These are phyloP conservation scores for Ceratina australensis DNA, from an alignment of 1,140 invertebrate species.

Conservation along the genomic window DNA sequence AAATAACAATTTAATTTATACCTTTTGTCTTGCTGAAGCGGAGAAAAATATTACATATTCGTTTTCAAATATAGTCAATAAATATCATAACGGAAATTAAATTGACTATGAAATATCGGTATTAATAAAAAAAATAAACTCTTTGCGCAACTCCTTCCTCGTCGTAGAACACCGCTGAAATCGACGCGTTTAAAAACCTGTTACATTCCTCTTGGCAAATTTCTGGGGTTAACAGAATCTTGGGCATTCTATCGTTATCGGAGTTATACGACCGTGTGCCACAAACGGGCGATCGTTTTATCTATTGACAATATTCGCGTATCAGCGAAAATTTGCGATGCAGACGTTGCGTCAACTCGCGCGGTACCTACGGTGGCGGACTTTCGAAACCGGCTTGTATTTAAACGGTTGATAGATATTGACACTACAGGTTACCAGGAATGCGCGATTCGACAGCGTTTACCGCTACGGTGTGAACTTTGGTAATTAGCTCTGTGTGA, in stretches of 20 bases:
- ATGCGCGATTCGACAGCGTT: not conserved
- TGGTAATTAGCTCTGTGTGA: not conserved
- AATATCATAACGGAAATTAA: too few relatives aligned
- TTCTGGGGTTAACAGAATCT: not conserved
- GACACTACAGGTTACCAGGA: not conserved
- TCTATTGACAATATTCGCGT: slow-evolving; percentile 19
- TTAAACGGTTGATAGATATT: not conserved
- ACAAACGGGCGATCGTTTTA: not conserved
- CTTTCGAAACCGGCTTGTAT: slow-evolving; percentile 12
- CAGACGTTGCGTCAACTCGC: not conserved
- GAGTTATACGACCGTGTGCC: not conserved
- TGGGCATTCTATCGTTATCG: not conserved
- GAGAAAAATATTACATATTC: too few relatives aligned
- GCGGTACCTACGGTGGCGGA: not conserved
- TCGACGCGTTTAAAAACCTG: not conserved
- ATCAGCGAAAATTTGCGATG: not conserved
- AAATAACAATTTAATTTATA: too few relatives aligned
- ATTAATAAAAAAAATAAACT: not conserved
- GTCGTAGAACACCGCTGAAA: not conserved
- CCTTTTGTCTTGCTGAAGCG: too few relatives aligned
- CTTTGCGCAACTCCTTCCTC: not conserved
- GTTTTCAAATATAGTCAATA: too few relatives aligned
- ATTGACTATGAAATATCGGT: too few relatives aligned
- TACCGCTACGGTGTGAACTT: not conserved
- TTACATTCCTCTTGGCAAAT: not conserved